Conservation (phyloP, 92 coral and sea anemone species). For the Zoanthus solanderi region DNA sequence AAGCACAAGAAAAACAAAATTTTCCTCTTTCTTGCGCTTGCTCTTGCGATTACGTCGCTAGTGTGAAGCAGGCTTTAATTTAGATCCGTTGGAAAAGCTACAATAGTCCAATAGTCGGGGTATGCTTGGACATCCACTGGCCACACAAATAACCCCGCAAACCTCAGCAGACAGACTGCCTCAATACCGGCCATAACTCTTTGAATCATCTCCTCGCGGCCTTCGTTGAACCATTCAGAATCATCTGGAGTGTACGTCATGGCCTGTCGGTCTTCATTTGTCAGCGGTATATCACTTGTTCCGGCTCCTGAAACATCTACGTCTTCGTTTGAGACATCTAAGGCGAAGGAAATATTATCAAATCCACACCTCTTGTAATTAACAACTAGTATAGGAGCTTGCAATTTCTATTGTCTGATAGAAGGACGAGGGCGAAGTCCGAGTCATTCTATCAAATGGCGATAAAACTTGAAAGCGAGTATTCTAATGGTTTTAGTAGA, state of each 20-base stretch:
- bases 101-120: slow-evolving; percentile 98
- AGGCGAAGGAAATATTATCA: neutral
- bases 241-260: slow-evolving; percentile 81
- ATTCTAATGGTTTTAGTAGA: too few species aligned
- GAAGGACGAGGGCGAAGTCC: too few species aligned
- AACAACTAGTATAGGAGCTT: neutral
- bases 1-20: too few species aligned
- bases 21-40: too few species aligned
- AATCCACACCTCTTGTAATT: neutral
- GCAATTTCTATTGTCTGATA: too few species aligned
- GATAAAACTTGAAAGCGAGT: too few species aligned
- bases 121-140: slow-evolving; percentile 96
- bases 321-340: slow-evolving; percentile 71
- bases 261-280: slow-evolving; percentile 88
- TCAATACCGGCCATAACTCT: slow-evolving; percentile 82
- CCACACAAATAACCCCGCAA: slow-evolving; percentile 95
- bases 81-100: slow-evolving; percentile 91
- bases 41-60: too few species aligned
- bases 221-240: slow-evolving; percentile 93
- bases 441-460: too few species aligned
- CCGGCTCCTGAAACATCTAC: slow-evolving; percentile 89
- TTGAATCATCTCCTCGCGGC: slow-evolving; percentile 77
- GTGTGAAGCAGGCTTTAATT: too few species aligned
- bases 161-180: slow-evolving; percentile 84
- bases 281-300: slow-evolving; percentile 95